Conservation (phyloP, 2,797 vertebrate species). For the Phoebastria nigripes region DNA sequence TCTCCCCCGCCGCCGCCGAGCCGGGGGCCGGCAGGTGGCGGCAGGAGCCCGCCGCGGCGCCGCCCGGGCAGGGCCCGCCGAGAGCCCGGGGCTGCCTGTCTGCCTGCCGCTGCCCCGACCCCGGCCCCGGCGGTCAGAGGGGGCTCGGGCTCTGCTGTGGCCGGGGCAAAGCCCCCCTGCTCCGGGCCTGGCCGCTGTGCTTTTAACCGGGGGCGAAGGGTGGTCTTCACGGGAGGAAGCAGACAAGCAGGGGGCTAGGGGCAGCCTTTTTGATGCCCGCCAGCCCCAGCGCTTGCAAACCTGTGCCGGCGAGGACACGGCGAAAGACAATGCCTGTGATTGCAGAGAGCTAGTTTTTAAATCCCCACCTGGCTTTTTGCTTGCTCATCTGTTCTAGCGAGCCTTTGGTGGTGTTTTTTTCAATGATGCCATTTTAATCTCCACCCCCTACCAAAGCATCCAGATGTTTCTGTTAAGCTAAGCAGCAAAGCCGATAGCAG, state of each 20-base stretch:
- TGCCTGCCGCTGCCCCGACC: too few relatives aligned
- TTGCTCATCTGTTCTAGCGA: not conserved
- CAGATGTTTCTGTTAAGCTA: not conserved
- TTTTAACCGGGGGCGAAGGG: too few relatives aligned
- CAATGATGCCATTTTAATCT: not conserved
- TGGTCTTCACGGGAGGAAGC: not conserved
- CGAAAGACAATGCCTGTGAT: not conserved
- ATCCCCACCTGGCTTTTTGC: not conserved
- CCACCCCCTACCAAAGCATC: rapidly evolving
- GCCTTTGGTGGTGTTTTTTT: not conserved
- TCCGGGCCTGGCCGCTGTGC: not conserved
- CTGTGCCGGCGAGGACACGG: not conserved
- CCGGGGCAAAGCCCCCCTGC: not conserved
- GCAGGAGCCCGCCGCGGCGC: not conserved
- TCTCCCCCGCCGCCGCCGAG: too few relatives aligned
- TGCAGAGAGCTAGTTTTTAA: not conserved
- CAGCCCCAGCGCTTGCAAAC: not conserved
- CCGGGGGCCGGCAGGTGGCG: not conserved
- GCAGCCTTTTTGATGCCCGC: too few relatives aligned
- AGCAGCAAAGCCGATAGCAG: not conserved
- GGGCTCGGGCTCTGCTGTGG: not conserved
- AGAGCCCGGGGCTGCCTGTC: not conserved
- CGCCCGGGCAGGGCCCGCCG: too few relatives aligned
- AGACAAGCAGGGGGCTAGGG: too few relatives aligned
- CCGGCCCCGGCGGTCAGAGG: not conserved